A percentile compares a stretch with the other conserved stretches of the same genome.
phyloP scores from a whole-genome alignment of 1,140 invertebrate species.

The Eumaeus atala region DNA sequence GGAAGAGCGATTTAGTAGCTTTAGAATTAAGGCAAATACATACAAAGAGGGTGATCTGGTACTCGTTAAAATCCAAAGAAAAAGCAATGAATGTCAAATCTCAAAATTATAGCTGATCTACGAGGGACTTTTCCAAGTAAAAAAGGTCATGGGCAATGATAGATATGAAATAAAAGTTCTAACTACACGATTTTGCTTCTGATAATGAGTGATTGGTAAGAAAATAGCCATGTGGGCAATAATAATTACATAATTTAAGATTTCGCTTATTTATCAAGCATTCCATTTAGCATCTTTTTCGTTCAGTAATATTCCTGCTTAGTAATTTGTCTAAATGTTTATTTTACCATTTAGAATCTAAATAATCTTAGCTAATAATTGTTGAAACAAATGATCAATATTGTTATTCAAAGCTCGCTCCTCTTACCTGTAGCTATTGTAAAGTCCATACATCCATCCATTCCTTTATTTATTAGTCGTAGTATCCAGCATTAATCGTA shows the following conservation, averaged over 20 bases:
- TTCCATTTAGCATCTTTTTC: not conserved
- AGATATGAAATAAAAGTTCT: not conserved
- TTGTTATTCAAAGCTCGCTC: too few relatives aligned
- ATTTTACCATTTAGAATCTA: too few relatives aligned
- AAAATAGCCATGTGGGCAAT: conserved; percentile 10
- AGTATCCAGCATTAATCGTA: too few relatives aligned
- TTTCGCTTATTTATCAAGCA: too few relatives aligned
- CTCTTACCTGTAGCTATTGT: too few relatives aligned
- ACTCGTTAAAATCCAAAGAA: not conserved
- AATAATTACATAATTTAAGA: not conserved
- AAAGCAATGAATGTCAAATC: conserved; percentile 8
- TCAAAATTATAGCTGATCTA: not conserved
- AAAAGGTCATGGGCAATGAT: conserved; percentile 13
- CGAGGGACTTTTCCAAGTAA: conserved; percentile 7
- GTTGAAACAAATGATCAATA: too few relatives aligned
- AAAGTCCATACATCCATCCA: too few relatives aligned
- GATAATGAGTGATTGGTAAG: not conserved
- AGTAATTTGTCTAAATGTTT: too few relatives aligned
- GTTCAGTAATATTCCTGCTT: not conserved
- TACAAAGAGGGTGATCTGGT: conserved; percentile 6
- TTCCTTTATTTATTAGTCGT: too few relatives aligned
- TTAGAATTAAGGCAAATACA: not conserved
- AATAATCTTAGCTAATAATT: too few relatives aligned
- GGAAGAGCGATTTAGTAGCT: not conserved
- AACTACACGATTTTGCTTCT: not conserved